These are phyloP conservation scores for Sarcophaga variegata DNA, from an alignment of 2,888 invertebrate species.

Conservation along the genomic window DNA sequence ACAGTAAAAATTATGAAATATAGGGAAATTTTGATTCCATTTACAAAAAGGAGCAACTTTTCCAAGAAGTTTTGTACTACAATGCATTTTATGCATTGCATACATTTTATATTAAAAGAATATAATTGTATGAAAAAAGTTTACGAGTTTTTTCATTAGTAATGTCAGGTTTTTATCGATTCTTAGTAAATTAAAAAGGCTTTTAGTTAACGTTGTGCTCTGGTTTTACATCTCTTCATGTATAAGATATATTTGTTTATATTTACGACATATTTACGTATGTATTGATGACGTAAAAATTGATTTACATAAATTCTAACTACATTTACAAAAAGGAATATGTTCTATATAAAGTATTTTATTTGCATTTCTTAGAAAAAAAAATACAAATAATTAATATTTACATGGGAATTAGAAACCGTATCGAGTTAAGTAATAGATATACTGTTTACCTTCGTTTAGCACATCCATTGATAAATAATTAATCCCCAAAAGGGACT, in stretches of 20 bases:
- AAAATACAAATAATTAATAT: conserved; percentile 47
- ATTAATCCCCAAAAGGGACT: background rate
- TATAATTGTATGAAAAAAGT: too few species aligned
- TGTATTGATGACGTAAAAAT: background rate
- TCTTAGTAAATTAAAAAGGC: background rate
- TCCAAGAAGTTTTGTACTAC: too few species aligned
- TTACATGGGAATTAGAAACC: conserved; percentile 41
- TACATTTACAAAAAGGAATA: background rate
- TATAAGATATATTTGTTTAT: background rate
- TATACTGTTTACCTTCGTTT: conserved; percentile 15
- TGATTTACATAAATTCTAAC: background rate
- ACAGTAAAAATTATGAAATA: too few species aligned
- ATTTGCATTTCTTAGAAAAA: conserved; percentile 14
- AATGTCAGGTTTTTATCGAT: too few species aligned
- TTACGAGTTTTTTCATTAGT: too few species aligned
- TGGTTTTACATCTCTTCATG: background rate
- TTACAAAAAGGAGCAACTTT: too few species aligned
- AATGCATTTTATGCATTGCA: too few species aligned
- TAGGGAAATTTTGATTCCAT: too few species aligned
- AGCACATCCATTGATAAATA: background rate
- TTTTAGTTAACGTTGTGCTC: background rate
- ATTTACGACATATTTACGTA: background rate
- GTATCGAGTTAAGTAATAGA: background rate
- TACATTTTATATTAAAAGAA: too few species aligned
- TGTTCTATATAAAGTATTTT: background rate